Evolutionary conservation across 37 sponge, comb jelly and placozoan genomes (phyloP), one percentile per base, ranked within the genome.

Genomic region (Tethya wilhelma): DNA sequence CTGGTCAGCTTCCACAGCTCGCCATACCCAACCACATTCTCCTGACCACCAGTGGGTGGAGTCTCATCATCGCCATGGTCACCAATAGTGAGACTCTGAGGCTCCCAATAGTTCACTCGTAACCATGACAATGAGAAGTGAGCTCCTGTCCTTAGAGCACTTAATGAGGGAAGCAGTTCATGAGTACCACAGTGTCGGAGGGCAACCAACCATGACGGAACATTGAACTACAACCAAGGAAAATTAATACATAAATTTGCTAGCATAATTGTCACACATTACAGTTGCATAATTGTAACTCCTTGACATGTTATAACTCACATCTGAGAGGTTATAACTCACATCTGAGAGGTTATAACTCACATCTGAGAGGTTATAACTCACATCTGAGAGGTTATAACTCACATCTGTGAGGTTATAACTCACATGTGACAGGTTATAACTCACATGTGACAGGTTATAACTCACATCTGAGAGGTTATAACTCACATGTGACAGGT

Each of bases 151-250:
- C 71, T 28, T 22, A 78, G 32, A 20, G 49, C 2, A 1, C 62
- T 56, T 0, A 69, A 43, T 42, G 86, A 70, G 46, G 86, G 86
- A 38, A 85, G 78, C 34, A 14, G 29, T 28, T 42, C 31, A 30
- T 85, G 86, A 4, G 86, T 78, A 0, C 78, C 70, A 8, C 38
- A 46, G 56, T 85, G 86, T 28, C 86, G 60, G 38, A 85, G 34
- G 0, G 22, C 41, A 2, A 85, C 79, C 29, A 85, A 11, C 86
- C 86, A 85, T 19, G 36, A 38, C 1, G 86, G 86, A 31, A 85
- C 42, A 36, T 57, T 64, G 38, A 44, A 70, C 86, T 85, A 44
- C 44, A 67, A 11, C 0, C 29, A 53, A 3, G 25, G 33, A 64
- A 32, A n/a, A 8, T 23, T 33, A 44, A 7, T 23, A 30, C 26